These are phyloP conservation scores for Nasua narica DNA, from an alignment of 2,797 vertebrate genomes.

Conservation along the genomic window DNA sequence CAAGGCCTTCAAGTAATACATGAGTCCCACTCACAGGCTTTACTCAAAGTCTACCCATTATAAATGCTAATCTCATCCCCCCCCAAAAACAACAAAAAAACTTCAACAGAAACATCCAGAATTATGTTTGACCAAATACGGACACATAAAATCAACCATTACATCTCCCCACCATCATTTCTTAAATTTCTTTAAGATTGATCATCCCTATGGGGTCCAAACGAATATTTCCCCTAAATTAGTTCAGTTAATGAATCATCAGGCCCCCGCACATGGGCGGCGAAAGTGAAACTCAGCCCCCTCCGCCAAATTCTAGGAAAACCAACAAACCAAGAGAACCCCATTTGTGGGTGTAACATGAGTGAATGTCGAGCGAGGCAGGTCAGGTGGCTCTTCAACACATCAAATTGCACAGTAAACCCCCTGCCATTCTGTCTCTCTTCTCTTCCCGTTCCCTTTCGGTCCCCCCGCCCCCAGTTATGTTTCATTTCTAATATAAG, in stretches of 20 bases:
- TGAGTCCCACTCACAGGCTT: neutral
- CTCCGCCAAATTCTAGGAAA: neutral
- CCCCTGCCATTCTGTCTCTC: no score
- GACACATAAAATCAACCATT: neutral
- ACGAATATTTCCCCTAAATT: neutral
- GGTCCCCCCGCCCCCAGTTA: neutral
- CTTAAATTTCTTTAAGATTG: neutral
- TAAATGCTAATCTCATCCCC: neutral
- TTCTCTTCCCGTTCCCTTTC: neutral
- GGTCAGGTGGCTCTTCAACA: neutral
- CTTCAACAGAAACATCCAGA: neutral
- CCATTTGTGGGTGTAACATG: neutral
- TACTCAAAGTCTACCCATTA: neutral
- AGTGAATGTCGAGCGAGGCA: neutral
- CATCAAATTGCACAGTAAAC: neutral
- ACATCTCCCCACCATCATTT: neutral
- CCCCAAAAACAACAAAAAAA: neutral
- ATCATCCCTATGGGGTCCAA: neutral
- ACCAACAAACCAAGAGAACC: neutral
- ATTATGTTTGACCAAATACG: neutral
- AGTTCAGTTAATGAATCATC: neutral
- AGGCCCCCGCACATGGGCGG: neutral
- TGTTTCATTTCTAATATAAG: neutral
- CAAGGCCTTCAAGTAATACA: neutral
- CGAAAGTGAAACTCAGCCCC: neutral